Evolutionary conservation across 2,113 vertebrate species (phyloP).

Genomic region (Hippopotamus amphibius): DNA sequence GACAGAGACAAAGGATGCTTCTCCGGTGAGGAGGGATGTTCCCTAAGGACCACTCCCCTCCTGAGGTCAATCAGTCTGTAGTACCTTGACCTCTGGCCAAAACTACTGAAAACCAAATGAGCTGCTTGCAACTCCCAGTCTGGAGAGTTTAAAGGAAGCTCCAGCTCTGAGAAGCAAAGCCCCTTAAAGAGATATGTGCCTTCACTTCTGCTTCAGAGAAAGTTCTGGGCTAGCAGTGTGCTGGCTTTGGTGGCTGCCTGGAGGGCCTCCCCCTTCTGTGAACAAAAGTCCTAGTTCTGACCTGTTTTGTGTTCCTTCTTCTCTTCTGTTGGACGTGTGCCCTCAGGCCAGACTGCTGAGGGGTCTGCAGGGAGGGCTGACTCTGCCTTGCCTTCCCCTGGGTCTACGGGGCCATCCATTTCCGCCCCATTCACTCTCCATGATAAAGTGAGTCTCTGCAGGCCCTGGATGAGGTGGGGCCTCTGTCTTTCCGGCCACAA

Average conservation of each 20-base stretch:
- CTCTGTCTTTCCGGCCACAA: not conserved
- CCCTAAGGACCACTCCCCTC: not conserved
- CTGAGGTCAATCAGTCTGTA: not conserved
- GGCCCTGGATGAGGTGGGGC: not conserved
- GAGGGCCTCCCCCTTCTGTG: not conserved
- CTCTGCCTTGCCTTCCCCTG: not conserved
- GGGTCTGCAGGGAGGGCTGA: not conserved
- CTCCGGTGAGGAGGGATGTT: fast-evolving
- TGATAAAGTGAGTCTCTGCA: not conserved
- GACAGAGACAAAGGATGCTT: not conserved
- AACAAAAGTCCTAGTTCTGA: not conserved
- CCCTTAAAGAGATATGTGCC: not conserved
- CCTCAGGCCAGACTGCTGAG: not conserved
- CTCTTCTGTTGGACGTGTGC: not conserved
- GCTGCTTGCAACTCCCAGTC: not conserved
- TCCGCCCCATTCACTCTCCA: not conserved
- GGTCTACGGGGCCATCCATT: fast-evolving
- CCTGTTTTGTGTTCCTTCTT: not conserved
- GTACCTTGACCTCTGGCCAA: not conserved
- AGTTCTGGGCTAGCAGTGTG: not conserved
- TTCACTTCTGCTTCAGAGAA: not conserved
- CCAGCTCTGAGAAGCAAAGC: not conserved
- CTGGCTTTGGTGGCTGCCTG: not conserved
- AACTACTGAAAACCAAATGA: not conserved
- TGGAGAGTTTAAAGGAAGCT: not conserved